A percentile compares a stretch with the other conserved stretches of the same genome.
These are phyloP conservation scores for Myotis lucifugus DNA, from an alignment of 2,113 vertebrate species.

Conservation along the genomic window DNA sequence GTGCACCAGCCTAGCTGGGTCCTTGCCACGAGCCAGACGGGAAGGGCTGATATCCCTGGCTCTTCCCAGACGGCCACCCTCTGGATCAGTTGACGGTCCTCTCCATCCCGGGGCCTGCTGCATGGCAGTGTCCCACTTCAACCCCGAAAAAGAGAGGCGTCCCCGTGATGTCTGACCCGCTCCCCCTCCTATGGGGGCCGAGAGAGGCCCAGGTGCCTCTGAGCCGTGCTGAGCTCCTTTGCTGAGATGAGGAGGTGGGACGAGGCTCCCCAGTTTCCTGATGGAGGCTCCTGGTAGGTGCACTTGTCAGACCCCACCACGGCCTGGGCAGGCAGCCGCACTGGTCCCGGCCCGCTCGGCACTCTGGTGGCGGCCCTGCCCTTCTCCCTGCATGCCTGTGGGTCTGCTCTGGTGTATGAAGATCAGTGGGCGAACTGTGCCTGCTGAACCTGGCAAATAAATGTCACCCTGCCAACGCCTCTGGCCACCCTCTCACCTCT, in stretches of 20 bases:
- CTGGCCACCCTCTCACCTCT: constrained; percentile 72
- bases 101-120: neutral
- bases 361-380: constrained; percentile 67
- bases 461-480: constrained; percentile 79
- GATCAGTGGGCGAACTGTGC: constrained; percentile 73
- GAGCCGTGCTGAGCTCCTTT: constrained; percentile 59
- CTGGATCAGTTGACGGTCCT: neutral
- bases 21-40: constrained; percentile 16
- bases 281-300: constrained; percentile 64
- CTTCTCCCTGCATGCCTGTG: constrained; percentile 79
- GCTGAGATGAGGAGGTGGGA: constrained; percentile 54
- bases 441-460: constrained; percentile 81
- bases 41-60: neutral
- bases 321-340: constrained; percentile 71
- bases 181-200: neutral
- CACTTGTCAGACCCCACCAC: constrained; percentile 68
- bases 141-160: constrained; percentile 52
- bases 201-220: constrained; percentile 54
- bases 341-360: constrained; percentile 65
- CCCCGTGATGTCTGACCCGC: constrained; percentile 12
- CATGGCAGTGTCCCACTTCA: constrained; percentile 38
- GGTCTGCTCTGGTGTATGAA: constrained; percentile 80
- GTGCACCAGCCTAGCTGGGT: neutral
- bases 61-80: constrained; percentile 4
- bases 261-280: constrained; percentile 42